Evolutionary conservation across 92 coral and sea anemone genomes (phyloP), one percentile per base, ranked within the genome.

Genomic region (Palythoa grandis): DNA sequence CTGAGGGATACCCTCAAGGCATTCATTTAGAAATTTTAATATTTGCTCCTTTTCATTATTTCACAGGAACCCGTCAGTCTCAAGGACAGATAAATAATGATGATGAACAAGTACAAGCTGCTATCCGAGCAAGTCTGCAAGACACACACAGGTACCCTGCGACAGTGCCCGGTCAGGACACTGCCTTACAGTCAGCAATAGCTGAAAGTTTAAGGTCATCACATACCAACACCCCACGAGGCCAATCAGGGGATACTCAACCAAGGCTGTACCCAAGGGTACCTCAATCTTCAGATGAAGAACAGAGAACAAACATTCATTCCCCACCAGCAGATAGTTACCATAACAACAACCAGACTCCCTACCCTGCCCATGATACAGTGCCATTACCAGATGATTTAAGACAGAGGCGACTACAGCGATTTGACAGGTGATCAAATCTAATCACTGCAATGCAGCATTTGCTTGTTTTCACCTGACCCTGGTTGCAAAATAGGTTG

Each of bases 41-140:
- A 4, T 3, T 43, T 43, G 9, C 50, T 4, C 7, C 50, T 43
- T 1, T 43, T 43, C 9, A 13, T 15, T 58, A 8, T 8, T 43
- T 43, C 3, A 43, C 6, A 43, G 50, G 50, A 43, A 43, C 50
- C 9, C 50, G 50, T 43, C 50, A 43, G 9, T 5, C 9, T 43
- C 50, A 8, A 43, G 50, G 50, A 8, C 50, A 43, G 50, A 5
- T 8, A 43, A 43, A 3, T 43, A 43, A 43, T 43, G 98, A 94
- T 39, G 98, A 94, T 88, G 98, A 95, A 72, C 95, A 88, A 84
- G 86, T 96, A 11, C 96, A 91, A 53, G 93, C 88, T 68, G 98
- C 98, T 23, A 91, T 96, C 60, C 92, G 91, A 75, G 98, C 95
- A 85, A 96, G 98, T 86, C 94, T 94, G n/a, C 91, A 80, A 50